Base-by-base conservation (phyloP, 1,140 invertebrate species). In the Caenorhabditis elegans region DNA sequence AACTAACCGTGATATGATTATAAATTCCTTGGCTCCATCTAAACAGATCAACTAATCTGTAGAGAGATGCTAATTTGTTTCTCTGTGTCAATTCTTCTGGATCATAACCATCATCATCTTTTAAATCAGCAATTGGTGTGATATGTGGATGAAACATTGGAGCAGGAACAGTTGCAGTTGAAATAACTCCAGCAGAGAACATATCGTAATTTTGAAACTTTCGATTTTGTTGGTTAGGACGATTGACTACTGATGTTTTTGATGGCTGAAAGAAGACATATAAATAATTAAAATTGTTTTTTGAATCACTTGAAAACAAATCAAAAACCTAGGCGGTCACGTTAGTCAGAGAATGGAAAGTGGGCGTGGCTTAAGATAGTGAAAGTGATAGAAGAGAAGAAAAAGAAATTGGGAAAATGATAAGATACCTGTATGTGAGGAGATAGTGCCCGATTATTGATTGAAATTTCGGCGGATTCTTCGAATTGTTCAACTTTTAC, bases 51-150 rank as follows among this genome's bases (percentile, higher is more conserved):
- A 98, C 93, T 78, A 99, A 91, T 89, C 97, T 93, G 91, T 97
- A 99, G 4, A 96, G 93, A 22, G 96, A 93, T n/a, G 97, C 97
- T 84, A 99, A 90, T 92, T 99, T 99, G 92, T 97, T 98, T 83
- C 98, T 39, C 26, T 60, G 53, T 31, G 92, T 13, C 97, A 91
- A 55, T 95, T 92, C 91, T 97, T 98, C 91, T 99, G 97, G 47
- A 94, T 95, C 91, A 96, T 97, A 55, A 93, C 94, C 90, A 98
- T 98, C 13, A 46, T 96, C 94, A 51, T 96, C 96, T 70, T 96
- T 93, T 88, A 99, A 96, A 90, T 99, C 97, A 90, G 97, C 97
- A 87, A 99, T 97, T 80, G 97, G 97, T 87, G 98, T 93, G 85
- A 96, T 94, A 91, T 95, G 87, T 24, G 55, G 51, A 82, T 87